Conservation (phyloP, 2,888 invertebrate species). For the Steinernema carpocapsae region DNA sequence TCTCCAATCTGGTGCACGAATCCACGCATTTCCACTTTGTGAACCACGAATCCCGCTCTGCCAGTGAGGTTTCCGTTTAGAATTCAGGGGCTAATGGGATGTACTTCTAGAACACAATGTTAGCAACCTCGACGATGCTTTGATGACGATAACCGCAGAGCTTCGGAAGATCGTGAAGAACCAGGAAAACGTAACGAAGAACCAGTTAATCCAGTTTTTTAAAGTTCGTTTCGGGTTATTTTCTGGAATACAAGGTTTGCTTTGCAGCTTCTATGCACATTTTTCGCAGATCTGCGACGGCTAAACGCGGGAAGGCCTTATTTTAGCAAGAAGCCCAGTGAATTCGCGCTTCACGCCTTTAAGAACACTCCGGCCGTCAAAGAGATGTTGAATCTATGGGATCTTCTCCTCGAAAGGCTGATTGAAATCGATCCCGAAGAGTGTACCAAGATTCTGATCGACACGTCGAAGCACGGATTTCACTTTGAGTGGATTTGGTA, state of each 20-base stretch:
- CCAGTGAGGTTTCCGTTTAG: too few relatives aligned
- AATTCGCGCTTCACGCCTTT: not conserved
- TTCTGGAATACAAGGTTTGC: not conserved
- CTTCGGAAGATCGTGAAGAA: not conserved
- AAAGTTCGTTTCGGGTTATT: too few relatives aligned
- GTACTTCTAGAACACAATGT: not conserved
- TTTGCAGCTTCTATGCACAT: not conserved
- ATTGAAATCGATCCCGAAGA: not conserved
- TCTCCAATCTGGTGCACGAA: not conserved
- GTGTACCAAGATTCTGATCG: not conserved
- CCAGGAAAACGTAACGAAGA: too few relatives aligned
- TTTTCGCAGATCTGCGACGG: not conserved
- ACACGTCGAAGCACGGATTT: not conserved
- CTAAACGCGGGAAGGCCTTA: not conserved
- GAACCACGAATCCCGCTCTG: too few relatives aligned
- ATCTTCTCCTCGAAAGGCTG: not conserved
- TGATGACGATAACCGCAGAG: not conserved
- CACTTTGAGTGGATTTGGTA: slow-evolving; percentile 8
- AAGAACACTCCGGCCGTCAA: not conserved
- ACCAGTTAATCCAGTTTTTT: too few relatives aligned
- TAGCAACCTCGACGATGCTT: not conserved
- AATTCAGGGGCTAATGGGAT: too few relatives aligned
- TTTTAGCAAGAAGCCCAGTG: not conserved
- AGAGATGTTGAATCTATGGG: not conserved
- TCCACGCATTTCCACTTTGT: not conserved